phyloP scores from a whole-genome alignment of 2,888 invertebrate genomes.

The Halictus ligatus region DNA sequence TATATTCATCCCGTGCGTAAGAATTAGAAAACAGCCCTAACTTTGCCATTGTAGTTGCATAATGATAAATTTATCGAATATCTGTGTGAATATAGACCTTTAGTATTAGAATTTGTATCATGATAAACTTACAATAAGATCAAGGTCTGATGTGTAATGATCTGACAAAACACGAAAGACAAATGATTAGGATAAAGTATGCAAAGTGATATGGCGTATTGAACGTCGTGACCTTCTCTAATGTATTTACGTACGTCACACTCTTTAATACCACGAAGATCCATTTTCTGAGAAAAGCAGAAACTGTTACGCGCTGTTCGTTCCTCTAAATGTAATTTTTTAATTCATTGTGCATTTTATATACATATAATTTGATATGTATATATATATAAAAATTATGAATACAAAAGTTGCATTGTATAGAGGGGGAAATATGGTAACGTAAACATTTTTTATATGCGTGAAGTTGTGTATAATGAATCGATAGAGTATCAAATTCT shows the following conservation, averaged over 20 bases:
- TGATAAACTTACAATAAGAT: conserved; percentile 60
- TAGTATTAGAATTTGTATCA: conserved; percentile 75
- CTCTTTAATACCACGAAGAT: conserved; percentile 42
- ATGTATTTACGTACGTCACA: conserved; percentile 63
- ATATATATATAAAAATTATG: background rate
- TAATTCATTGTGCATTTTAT: conserved; percentile 50
- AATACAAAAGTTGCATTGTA: too few species aligned
- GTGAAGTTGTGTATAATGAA: too few species aligned
- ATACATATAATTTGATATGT: background rate
- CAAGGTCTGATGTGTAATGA: conserved; percentile 49
- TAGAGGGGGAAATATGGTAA: too few species aligned
- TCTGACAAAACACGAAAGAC: conserved; percentile 57
- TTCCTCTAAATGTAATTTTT: conserved; percentile 58
- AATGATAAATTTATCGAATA: conserved; percentile 69
- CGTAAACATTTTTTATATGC: too few species aligned
- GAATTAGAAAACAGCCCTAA: conserved; percentile 61
- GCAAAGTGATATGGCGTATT: conserved; percentile 56
- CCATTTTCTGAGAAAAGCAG: conserved; percentile 32
- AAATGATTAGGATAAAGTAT: conserved; percentile 48
- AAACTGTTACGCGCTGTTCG: conserved; percentile 54
- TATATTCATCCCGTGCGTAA: conserved; percentile 68
- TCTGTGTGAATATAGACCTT: conserved; percentile 77
- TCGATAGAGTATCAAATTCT: too few species aligned
- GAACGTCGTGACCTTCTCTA: conserved; percentile 54
- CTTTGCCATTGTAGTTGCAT: conserved; percentile 73